A percentile compares a stretch with the other conserved stretches of the same genome.
These are phyloP conservation scores for Suricata suricatta DNA, from an alignment of 2,113 vertebrate species.

Conservation along the genomic window DNA sequence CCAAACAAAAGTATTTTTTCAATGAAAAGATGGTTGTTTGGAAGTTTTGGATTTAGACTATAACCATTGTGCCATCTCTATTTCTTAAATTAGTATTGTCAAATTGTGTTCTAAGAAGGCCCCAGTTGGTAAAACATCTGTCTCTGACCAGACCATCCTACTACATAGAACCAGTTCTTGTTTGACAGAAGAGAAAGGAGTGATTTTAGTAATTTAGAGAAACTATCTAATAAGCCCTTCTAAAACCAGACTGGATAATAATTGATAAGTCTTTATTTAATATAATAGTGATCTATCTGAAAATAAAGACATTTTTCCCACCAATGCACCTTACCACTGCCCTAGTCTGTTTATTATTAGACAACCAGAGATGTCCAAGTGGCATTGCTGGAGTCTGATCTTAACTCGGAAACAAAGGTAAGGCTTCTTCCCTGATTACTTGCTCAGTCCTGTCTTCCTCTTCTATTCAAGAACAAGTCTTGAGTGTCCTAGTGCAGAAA, in stretches of 20 bases:
- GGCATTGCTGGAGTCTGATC: not conserved
- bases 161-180: not conserved
- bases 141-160: not conserved
- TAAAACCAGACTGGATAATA: not conserved
- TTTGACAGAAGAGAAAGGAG: not conserved
- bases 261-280: not conserved
- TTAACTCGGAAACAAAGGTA: conserved; percentile 35
- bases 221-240: not conserved
- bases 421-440: not conserved
- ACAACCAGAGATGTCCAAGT: not conserved
- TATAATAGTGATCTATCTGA: not conserved
- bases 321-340: not conserved
- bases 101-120: not conserved
- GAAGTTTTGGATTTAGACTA: not conserved
- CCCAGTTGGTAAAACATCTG: not conserved
- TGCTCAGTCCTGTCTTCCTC: not conserved
- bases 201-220: conserved; percentile 4
- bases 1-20: conserved; percentile 22
- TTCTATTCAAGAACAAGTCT: not conserved
- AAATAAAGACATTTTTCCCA: conserved; percentile 9
- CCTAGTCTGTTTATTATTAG: not conserved
- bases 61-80: not conserved
- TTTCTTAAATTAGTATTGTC: not conserved
- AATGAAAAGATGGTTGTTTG: not conserved
- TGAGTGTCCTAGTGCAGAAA: not conserved